Evolutionary conservation across 2,888 invertebrate genomes (phyloP), one percentile per base, ranked within the genome.

Genomic region (Galeruca laticollis): DNA sequence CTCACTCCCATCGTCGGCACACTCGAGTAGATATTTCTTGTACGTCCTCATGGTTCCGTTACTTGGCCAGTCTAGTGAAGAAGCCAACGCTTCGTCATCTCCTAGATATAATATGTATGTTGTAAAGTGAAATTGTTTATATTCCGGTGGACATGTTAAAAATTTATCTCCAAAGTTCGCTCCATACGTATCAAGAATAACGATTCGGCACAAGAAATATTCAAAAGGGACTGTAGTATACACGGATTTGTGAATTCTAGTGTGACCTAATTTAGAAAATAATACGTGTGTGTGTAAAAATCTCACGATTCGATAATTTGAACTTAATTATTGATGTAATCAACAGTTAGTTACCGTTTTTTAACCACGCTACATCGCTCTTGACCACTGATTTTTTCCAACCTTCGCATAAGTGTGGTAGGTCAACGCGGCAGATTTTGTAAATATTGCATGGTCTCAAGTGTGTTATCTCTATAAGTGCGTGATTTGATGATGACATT

Each of bases 61-160:
- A 79, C 69, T 75, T 76, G 76, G 73, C 78, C 79, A 79, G 75
- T 77, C 75, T 73, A 76, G 74, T 71, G 73, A 70, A 65, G 71
- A 76, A 76, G 77, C 66, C 66, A 66, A 51, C 66, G 60, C 66
- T 66, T 49, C 66, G 60, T 60, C 66, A 66, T 66, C 66, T 64
- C 40, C 59, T 54, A 15, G 49, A 60, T 59, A 56, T 60, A 40
- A 54, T 54, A 60, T 49, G 65, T 57, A 18, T 52, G 26, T 56
- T 57, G 56, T 57, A 18, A 57, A 57, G 65, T 60, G 69, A 69
- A 69, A 69, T 54, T 35, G 43, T 13, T 18, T 52, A 59, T 20
- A 40, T n/a, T 56, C 43, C 33, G 35, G 37, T 54, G 31, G 37
- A 52, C 35, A 4, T 59, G 20, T 61, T 37, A 11, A 49, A 10